Base-by-base conservation (phyloP, 1,140 invertebrate genomes). In the Hyphantria cunea region DNA sequence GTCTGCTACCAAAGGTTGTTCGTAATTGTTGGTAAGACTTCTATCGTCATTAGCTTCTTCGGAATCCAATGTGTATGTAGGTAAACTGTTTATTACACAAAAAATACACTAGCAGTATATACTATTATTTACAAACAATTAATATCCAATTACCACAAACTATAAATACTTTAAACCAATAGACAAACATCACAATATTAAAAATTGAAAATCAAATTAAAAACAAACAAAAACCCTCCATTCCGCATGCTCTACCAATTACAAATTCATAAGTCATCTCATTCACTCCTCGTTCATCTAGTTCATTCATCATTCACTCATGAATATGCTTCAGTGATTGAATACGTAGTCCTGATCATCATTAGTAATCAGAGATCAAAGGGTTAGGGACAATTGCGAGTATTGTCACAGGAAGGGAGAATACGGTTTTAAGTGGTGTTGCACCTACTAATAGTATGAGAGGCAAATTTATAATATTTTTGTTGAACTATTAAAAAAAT, bases 311-410 rank as follows among this genome's bases (percentile, higher is more conserved):
- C 41, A 44, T 44, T 44, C 41, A 12, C 12, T 44, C 41, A 13
- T 44, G 41, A 44, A 44, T 44, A 44, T 12, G 11, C 41, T 12
- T 12, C 12, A n/a, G 41, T 44, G 41, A 44, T 44, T 44, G 41
- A 44, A 44, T 44, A 44, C 41, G 41, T 44, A 13, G 41, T n/a
- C 12, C 41, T 44, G 41, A 44, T 44, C 41, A 13, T 44, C 41
- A 44, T 44, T 44, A 44, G 41, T 44, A 44, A 44, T 44, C 41
- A 44, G 41, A 44, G 41, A 44, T 44, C 41, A 44, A 44, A 44
- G 41, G 41, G 10, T n/a, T 12, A n/a, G 12, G 6, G 11, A 44
- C 6, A 6, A 13, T 44, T 44, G 7, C 12, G 41, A 39, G 37
- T 44, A 12, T 44, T 44, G n/a, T 44, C 41, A n/a, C 17, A 25